phyloP scores from a whole-genome alignment of 1,140 invertebrate species.

The Polypedilum vanderplanki region DNA sequence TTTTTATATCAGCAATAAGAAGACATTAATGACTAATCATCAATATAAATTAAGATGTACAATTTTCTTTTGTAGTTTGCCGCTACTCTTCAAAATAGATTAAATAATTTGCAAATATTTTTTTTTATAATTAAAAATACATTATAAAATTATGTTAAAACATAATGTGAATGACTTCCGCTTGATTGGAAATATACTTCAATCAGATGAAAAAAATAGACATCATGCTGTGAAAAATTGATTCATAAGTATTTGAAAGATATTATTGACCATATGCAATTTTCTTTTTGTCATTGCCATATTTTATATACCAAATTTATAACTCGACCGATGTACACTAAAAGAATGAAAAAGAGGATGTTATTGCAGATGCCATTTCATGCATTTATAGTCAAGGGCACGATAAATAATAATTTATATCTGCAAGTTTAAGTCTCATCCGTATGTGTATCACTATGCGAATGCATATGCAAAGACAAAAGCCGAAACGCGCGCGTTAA shows the following conservation, averaged over 20 bases:
- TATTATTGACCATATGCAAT: background rate
- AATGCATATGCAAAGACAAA: background rate
- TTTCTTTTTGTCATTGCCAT: conserved; percentile 17
- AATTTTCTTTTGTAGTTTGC: background rate
- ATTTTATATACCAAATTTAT: background rate
- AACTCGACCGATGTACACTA: background rate
- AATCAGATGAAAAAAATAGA: background rate
- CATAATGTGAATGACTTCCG: background rate
- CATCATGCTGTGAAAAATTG: conserved; percentile 24
- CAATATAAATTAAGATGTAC: background rate
- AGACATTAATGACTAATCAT: background rate
- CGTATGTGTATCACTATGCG: background rate
- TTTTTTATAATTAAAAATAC: background rate
- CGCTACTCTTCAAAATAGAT: background rate
- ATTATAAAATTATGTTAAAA: background rate
- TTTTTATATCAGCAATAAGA: background rate
- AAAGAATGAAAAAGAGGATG: too few relatives aligned
- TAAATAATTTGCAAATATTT: background rate
- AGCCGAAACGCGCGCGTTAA: conserved; percentile 8
- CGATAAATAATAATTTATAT: conserved; percentile 1
- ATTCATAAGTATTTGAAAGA: background rate
- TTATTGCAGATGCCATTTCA: too few relatives aligned
- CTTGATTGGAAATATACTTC: background rate
- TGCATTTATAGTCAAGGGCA: background rate
- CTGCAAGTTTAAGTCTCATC: too few relatives aligned